Evolutionary conservation across 2,888 invertebrate species (phyloP).

Genomic region (Agrotis clavis): DNA sequence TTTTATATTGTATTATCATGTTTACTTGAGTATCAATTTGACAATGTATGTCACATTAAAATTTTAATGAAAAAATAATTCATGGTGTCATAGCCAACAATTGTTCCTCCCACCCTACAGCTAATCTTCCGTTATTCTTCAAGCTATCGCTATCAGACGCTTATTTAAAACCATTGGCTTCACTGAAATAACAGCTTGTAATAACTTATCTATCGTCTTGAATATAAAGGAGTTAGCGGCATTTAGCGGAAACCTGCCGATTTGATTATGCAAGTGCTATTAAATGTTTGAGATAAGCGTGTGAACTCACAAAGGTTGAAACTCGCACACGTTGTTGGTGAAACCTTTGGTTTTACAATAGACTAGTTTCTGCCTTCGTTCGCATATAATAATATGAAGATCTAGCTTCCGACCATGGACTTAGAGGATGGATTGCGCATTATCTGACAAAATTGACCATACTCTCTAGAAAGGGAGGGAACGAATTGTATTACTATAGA

Average conservation of each 20-base stretch:
- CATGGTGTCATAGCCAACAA: neutral
- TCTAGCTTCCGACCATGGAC: too few species aligned
- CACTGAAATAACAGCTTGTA: slow-evolving; percentile 28
- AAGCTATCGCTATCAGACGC: slow-evolving; percentile 11
- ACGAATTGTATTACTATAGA: too few species aligned
- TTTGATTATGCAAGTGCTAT: slow-evolving; percentile 47
- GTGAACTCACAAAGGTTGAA: neutral
- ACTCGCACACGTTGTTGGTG: neutral
- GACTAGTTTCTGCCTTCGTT: too few species aligned
- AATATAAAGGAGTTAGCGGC: slow-evolving; percentile 7
- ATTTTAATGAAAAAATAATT: too few species aligned
- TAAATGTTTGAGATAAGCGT: slow-evolving; percentile 18
- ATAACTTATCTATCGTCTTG: slow-evolving; percentile 34
- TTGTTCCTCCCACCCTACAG: slow-evolving; percentile 26
- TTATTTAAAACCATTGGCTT: slow-evolving; percentile 42
- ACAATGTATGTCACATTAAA: too few species aligned
- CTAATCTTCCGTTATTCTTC: slow-evolving; percentile 46
- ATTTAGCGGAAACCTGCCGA: slow-evolving; percentile 18
- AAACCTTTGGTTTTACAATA: neutral
- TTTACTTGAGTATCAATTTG: too few species aligned
- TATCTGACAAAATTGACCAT: too few species aligned
- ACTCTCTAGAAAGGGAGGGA: too few species aligned
- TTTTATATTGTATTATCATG: too few species aligned
- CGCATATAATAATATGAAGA: too few species aligned
- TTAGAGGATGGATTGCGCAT: too few species aligned